phyloP scores from a whole-genome alignment of 2,888 invertebrate species.

The Argyresthia albistria region DNA sequence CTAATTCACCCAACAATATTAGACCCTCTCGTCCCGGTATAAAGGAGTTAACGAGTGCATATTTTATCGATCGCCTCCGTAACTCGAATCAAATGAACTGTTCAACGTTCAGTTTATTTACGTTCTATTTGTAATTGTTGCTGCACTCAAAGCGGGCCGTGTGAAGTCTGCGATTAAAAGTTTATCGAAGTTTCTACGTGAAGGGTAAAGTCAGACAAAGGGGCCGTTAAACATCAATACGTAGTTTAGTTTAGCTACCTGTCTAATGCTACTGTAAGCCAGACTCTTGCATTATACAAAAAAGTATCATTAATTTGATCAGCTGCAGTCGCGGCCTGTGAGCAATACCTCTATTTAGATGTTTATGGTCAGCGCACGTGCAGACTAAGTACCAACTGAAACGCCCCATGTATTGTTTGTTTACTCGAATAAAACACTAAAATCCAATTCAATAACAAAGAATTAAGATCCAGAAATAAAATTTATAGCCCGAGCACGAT shows the following conservation, averaged over 20 bases:
- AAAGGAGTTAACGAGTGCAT: conserved; percentile 64
- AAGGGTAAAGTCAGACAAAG: conserved; percentile 26
- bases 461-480: conserved; percentile 73
- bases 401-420: conserved; percentile 67
- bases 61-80: conserved; percentile 63
- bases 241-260: conserved; percentile 29
- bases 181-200: conserved; percentile 65
- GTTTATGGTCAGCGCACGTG: conserved; percentile 60
- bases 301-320: conserved; percentile 56
- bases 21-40: background rate
- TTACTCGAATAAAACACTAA: conserved; percentile 72
- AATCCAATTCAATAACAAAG: conserved; percentile 73
- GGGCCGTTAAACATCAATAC: too few relatives aligned
- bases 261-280: background rate
- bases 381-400: conserved; percentile 53
- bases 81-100: conserved; percentile 24
- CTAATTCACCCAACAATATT: too few relatives aligned
- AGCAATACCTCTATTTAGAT: conserved; percentile 25
- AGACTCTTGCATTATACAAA: conserved; percentile 43
- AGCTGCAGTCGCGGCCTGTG: conserved; percentile 37
- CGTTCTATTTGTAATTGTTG: conserved; percentile 45
- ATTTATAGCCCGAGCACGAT: conserved; percentile 70
- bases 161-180: conserved; percentile 46
- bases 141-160: conserved; percentile 59
- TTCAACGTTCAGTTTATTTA: conserved; percentile 41